These are phyloP conservation scores for Apodemia mormo DNA, from an alignment of 2,888 invertebrate species.

Conservation along the genomic window DNA sequence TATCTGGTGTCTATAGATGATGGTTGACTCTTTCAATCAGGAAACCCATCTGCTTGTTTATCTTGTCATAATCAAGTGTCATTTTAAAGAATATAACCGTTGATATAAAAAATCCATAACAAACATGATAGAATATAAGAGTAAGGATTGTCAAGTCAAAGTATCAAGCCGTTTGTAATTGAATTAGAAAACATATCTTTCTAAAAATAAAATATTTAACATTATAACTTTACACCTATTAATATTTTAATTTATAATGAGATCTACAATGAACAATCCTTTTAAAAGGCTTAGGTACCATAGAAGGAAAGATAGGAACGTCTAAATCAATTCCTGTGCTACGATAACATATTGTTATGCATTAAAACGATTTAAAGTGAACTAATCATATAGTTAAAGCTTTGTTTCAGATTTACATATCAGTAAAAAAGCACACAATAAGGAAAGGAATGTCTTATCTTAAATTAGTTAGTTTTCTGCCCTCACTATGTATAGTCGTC, in stretches of 20 bases:
- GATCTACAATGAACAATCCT: conserved; percentile 4
- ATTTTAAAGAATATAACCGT: too few relatives aligned
- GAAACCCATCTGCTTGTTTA: too few relatives aligned
- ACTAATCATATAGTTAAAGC: conserved; percentile 16
- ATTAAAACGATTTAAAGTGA: conserved; percentile 8
- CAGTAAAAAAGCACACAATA: conserved; percentile 11
- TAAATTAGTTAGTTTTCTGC: background rate
- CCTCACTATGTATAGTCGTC: conserved; percentile 60
- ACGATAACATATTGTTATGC: conserved; percentile 3
- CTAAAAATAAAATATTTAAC: background rate
- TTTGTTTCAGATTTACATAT: conserved; percentile 11
- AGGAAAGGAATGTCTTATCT: conserved; percentile 22
- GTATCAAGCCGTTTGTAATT: background rate
- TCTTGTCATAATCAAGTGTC: too few relatives aligned
- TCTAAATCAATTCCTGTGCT: background rate
- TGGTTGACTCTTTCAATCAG: too few relatives aligned
- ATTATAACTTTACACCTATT: background rate
- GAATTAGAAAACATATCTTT: background rate
- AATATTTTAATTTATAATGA: background rate
- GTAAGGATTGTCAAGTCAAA: background rate
- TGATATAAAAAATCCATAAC: too few relatives aligned
- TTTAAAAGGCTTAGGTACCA: conserved; percentile 5
- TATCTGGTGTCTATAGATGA: too few relatives aligned
- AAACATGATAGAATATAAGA: too few relatives aligned
- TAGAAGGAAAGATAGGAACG: background rate